Percentiles rank a stretch among this genome's conserved stretches.
phyloP scores from a whole-genome alignment of 1,140 invertebrate species.

The Zophobas atratus region DNA sequence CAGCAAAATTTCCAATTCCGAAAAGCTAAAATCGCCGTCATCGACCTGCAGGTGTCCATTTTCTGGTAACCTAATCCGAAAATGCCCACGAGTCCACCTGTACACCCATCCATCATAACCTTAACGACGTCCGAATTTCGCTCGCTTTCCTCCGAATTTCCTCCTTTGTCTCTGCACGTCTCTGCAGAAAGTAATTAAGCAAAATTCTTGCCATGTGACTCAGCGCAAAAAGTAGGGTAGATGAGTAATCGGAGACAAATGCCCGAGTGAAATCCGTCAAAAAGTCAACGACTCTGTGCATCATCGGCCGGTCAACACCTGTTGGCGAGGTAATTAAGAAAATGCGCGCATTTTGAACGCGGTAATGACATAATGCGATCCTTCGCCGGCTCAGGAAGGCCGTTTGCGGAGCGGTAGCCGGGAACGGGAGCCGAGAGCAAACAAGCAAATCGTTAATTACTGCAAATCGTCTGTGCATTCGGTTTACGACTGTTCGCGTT shows the following conservation, averaged over 20 bases:
- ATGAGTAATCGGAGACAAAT: neutral
- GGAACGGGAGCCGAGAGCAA: conserved; percentile 47
- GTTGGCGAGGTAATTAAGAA: conserved; percentile 12
- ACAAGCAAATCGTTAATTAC: conserved; percentile 56
- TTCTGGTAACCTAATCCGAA: neutral
- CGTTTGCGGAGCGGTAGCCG: conserved; percentile 42
- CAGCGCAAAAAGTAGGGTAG: conserved; percentile 14
- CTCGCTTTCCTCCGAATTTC: neutral
- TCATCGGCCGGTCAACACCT: conserved; percentile 13
- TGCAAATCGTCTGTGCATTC: conserved; percentile 53
- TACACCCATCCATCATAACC: neutral
- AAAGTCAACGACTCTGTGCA: conserved; percentile 26
- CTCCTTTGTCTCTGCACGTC: too few relatives aligned
- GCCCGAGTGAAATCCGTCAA: neutral
- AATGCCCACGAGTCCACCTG: neutral
- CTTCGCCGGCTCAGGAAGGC: neutral
- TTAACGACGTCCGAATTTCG: neutral
- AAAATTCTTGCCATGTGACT: neutral
- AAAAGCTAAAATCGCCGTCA: neutral
- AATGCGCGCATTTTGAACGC: neutral
- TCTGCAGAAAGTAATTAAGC: neutral
- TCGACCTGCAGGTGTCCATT: neutral
- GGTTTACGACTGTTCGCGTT: conserved; percentile 54
- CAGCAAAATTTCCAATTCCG: too few relatives aligned
- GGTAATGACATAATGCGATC: conserved; percentile 30